These are phyloP conservation scores for Clunio marinus DNA, from an alignment of 2,888 invertebrate species.

Conservation along the genomic window DNA sequence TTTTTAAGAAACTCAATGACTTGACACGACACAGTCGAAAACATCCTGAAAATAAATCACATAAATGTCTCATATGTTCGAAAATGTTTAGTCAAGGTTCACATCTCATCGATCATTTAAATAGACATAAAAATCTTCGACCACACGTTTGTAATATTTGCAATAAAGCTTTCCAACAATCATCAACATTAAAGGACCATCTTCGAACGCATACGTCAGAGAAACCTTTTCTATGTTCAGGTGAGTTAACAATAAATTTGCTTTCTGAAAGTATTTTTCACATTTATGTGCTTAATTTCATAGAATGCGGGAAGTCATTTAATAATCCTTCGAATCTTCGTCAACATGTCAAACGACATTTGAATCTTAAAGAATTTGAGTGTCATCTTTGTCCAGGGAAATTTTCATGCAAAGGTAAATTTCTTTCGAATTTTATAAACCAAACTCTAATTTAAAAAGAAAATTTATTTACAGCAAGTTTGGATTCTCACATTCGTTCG, in stretches of 20 bases:
- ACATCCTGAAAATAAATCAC: conserved; percentile 52
- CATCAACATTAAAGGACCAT: conserved; percentile 32
- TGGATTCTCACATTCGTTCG: conserved; percentile 4
- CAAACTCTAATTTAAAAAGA: neutral
- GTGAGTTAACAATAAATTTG: too few species aligned
- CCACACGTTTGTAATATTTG: conserved; percentile 58
- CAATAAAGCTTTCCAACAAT: conserved; percentile 48
- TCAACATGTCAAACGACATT: conserved; percentile 34
- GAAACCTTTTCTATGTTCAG: conserved; percentile 26
- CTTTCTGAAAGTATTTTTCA: too few species aligned
- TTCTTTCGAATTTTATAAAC: neutral
- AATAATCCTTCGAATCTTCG: conserved; percentile 27
- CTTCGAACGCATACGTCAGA: conserved; percentile 7
- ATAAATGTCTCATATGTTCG: conserved; percentile 54
- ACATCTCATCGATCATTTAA: conserved; percentile 56
- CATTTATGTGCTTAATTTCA: too few species aligned
- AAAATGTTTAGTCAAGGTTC: conserved; percentile 51
- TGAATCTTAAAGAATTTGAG: conserved; percentile 24
- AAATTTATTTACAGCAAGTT: conserved; percentile 7
- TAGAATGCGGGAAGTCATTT: conserved; percentile 23
- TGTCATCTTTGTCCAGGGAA: conserved; percentile 26
- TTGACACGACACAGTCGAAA: conserved; percentile 53
- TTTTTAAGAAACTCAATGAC: conserved; percentile 49
- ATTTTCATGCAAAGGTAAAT: conserved; percentile 23
- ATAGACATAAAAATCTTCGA: conserved; percentile 57